Evolutionary conservation across 2,797 vertebrate species (phyloP).

Genomic region (Megalops cyprinoides): DNA sequence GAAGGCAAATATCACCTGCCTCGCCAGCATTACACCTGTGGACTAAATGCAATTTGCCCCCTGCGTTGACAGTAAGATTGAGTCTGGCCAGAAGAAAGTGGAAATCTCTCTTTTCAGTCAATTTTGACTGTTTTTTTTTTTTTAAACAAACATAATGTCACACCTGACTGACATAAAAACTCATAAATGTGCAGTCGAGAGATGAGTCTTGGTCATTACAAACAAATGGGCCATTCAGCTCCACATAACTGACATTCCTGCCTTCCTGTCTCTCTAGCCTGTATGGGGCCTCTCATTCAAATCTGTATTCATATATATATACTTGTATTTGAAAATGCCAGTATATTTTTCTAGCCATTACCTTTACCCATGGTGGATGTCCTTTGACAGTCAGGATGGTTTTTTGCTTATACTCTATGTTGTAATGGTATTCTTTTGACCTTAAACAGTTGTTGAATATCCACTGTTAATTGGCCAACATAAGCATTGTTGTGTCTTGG

Average conservation of each 20-base stretch:
- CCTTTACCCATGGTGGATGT: not conserved
- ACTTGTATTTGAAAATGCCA: not conserved
- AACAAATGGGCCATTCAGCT: not conserved
- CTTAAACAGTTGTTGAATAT: too few species aligned
- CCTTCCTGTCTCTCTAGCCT: not conserved
- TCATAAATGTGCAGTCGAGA: not conserved
- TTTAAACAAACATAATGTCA: not conserved
- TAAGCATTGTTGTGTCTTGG: too few species aligned
- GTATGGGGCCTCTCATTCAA: not conserved
- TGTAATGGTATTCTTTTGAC: too few species aligned
- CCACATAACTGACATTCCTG: too few species aligned
- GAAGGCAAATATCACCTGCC: constrained; percentile 2
- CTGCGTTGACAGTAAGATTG: not conserved
- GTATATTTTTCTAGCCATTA: not conserved
- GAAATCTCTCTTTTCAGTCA: not conserved
- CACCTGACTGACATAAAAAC: not conserved
- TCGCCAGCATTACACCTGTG: constrained; percentile 5
- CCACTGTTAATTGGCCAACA: too few species aligned
- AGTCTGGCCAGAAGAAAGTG: not conserved
- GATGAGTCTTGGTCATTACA: not conserved
- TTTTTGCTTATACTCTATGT: too few species aligned
- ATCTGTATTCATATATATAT: not conserved
- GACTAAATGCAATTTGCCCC: constrained; percentile 2
- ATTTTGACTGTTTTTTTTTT: not conserved
- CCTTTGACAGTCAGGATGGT: not conserved